Percentiles rank a stretch among this genome's conserved stretches.
These are phyloP conservation scores for Paramuricea clavata DNA, from an alignment of 92 coral and sea anemone species.

Conservation along the genomic window DNA sequence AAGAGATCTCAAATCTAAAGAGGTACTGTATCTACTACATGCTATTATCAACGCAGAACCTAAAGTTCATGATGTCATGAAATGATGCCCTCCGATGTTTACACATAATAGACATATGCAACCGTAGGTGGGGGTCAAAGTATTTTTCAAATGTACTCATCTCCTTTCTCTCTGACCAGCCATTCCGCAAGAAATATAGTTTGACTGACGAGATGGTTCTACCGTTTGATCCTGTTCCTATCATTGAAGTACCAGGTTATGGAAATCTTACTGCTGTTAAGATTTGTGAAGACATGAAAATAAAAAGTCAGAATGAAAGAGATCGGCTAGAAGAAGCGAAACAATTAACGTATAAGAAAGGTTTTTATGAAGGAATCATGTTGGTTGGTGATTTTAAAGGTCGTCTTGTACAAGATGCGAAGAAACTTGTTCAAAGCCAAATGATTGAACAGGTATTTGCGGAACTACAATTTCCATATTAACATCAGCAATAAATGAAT, in stretches of 20 bases:
- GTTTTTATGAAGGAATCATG: conserved; percentile 94
- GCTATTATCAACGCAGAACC: not conserved
- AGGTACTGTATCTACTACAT: conserved; percentile 76
- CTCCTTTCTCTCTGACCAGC: conserved; percentile 46
- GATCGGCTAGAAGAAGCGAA: conserved; percentile 93
- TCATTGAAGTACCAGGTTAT: conserved; percentile 93
- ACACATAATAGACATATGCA: not conserved
- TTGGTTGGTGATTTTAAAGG: conserved; percentile 91
- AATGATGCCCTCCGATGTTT: not conserved
- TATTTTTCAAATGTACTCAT: not conserved
- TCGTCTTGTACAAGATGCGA: conserved; percentile 96
- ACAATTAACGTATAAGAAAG: conserved; percentile 95
- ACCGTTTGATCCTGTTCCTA: conserved; percentile 93
- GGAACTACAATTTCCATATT: not conserved
- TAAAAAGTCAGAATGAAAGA: conserved; percentile 94
- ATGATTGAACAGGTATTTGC: conserved; percentile 75
- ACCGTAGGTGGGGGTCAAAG: not conserved
- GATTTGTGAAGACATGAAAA: conserved; percentile 93
- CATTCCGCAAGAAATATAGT: conserved; percentile 90
- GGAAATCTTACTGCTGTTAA: conserved; percentile 94
- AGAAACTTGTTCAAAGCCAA: conserved; percentile 93
- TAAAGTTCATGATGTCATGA: not conserved
- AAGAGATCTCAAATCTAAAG: conserved; percentile 89
- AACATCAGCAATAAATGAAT: not conserved
- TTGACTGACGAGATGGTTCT: conserved; percentile 97